These are phyloP conservation scores for Trachemys scripta DNA, from an alignment of 2,113 vertebrate species.

Conservation along the genomic window DNA sequence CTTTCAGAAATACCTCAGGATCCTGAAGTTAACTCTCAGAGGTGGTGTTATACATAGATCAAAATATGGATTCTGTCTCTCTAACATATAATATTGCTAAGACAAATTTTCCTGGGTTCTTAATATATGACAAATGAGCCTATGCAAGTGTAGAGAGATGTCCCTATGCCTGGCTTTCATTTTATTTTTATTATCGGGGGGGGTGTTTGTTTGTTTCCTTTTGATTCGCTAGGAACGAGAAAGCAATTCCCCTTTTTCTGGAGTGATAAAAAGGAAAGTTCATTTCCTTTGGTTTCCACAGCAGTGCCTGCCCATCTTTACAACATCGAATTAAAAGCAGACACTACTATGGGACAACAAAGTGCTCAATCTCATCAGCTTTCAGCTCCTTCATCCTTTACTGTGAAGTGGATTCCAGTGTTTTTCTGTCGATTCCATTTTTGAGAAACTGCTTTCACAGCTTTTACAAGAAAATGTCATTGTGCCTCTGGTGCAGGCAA, in stretches of 20 bases:
- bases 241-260: background rate
- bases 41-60: background rate
- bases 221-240: conserved; percentile 10
- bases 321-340: conserved; percentile 62
- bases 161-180: background rate
- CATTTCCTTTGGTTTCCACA: conserved; percentile 24
- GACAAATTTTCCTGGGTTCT: conserved; percentile 15
- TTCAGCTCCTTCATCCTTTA: conserved; percentile 67
- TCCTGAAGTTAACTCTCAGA: background rate
- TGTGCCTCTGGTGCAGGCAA: conserved; percentile 52
- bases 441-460: conserved; percentile 71
- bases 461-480: conserved; percentile 74
- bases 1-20: background rate
- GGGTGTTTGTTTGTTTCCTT: background rate
- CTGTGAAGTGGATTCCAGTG: conserved; percentile 55
- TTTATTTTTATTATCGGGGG: conserved; percentile 36
- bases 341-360: conserved; percentile 31
- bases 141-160: conserved; percentile 32
- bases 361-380: conserved; percentile 65
- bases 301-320: conserved; percentile 40
- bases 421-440: conserved; percentile 57
- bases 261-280: conserved; percentile 36
- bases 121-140: conserved; percentile 18
- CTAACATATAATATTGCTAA: background rate
- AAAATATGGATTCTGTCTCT: background rate